Percentiles rank a stretch among this genome's conserved stretches.
phyloP scores from a whole-genome alignment of 2,888 invertebrate genomes.

The Macroteleia sp. region DNA sequence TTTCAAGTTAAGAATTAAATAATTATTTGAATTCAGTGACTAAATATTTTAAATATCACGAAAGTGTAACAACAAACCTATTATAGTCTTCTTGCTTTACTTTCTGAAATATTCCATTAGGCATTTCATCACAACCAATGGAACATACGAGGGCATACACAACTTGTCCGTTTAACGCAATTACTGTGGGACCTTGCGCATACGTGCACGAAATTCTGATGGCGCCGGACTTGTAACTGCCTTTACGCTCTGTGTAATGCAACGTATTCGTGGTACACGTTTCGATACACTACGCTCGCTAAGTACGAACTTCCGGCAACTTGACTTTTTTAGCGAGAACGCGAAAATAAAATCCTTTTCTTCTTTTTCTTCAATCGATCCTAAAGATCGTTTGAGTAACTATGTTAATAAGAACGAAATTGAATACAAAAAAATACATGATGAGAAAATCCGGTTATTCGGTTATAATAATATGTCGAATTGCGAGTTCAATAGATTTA shows the following conservation, averaged over 20 bases:
- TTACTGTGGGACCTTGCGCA: slow-evolving; percentile 73
- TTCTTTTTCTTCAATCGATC: slow-evolving; percentile 44
- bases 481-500: no score
- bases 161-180: slow-evolving; percentile 78
- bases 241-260: slow-evolving; percentile 62
- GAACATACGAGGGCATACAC: slow-evolving; percentile 72
- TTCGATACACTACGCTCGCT: slow-evolving; percentile 60
- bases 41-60: no score
- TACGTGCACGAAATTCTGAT: slow-evolving; percentile 77
- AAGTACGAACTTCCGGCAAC: slow-evolving; percentile 60
- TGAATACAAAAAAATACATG: slow-evolving; percentile 41
- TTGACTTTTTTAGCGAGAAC: slow-evolving; percentile 51
- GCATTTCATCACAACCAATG: slow-evolving; percentile 51
- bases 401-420: slow-evolving; percentile 52
- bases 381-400: slow-evolving; percentile 42
- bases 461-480: not conserved
- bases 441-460: slow-evolving; percentile 29
- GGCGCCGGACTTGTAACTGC: slow-evolving; percentile 50
- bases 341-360: slow-evolving; percentile 43
- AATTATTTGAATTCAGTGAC: no score
- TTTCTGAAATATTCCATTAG: slow-evolving; percentile 51
- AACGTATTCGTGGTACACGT: slow-evolving; percentile 59
- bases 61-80: no score
- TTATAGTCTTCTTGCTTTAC: no score
- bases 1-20: no score